These are phyloP conservation scores for Lasioglossum vierecki DNA, from an alignment of 2,888 invertebrate genomes.

Conservation along the genomic window DNA sequence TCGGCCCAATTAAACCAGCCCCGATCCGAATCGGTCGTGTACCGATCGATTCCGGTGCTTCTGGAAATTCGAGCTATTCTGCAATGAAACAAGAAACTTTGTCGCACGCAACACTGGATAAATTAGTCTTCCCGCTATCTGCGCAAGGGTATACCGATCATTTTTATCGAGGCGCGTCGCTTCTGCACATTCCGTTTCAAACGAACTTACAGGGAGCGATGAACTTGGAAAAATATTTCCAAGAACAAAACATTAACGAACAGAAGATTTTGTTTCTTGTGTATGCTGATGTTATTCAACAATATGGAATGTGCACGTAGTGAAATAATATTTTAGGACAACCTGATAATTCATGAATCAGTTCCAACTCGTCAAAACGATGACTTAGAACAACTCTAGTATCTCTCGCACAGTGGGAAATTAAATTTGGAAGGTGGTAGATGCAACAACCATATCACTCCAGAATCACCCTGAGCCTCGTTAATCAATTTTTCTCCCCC, in stretches of 20 bases:
- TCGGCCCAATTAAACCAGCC: constrained; percentile 69
- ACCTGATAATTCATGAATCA: no score
- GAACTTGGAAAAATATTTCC: no score
- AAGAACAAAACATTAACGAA: no score
- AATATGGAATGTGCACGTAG: no score
- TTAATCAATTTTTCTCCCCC: neutral
- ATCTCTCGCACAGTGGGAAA: neutral
- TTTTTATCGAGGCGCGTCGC: neutral
- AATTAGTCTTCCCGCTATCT: neutral
- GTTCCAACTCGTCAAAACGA: no score
- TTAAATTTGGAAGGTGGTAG: neutral
- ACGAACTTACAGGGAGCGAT: no score
- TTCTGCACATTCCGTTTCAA: neutral
- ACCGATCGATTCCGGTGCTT: constrained; percentile 29
- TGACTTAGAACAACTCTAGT: neutral
- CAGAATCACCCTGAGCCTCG: neutral
- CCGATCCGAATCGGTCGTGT: constrained; percentile 57
- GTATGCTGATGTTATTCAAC: no score
- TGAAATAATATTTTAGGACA: no score
- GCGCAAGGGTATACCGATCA: neutral
- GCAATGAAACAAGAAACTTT: constrained; percentile 12
- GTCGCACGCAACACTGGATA: neutral
- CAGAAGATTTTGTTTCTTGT: no score
- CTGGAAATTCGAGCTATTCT: neutral
- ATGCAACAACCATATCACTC: neutral